These are phyloP conservation scores for Eupeodes corollae DNA, from an alignment of 1,140 invertebrate genomes.

Conservation along the genomic window DNA sequence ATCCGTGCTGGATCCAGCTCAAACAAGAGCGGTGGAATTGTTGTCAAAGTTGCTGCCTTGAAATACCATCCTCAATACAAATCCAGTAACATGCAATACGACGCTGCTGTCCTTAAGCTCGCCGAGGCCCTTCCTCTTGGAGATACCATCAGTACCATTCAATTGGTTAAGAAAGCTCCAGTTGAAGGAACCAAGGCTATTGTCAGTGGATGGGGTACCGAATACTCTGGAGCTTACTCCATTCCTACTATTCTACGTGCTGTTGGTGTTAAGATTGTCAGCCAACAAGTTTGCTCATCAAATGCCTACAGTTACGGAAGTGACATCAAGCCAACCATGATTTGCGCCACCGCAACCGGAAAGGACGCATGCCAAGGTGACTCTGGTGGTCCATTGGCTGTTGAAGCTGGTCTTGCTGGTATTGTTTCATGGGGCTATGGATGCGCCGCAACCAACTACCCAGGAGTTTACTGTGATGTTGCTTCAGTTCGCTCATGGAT, in stretches of 20 bases:
- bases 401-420: conserved; percentile 25
- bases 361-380: conserved; percentile 26
- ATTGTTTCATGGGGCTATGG: conserved; percentile 40
- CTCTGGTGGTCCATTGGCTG: conserved; percentile 22
- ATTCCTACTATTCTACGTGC: conserved; percentile 6
- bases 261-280: conserved; percentile 5
- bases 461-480: conserved; percentile 41
- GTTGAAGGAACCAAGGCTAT: background rate
- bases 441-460: conserved; percentile 38
- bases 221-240: background rate
- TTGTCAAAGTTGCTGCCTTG: background rate
- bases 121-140: background rate
- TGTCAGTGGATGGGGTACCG: conserved; percentile 9
- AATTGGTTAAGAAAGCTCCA: background rate
- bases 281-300: background rate
- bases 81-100: background rate
- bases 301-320: background rate
- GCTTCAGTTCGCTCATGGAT: background rate
- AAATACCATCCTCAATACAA: conserved; percentile 4
- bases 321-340: conserved; percentile 7
- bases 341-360: conserved; percentile 12
- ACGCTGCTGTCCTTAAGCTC: conserved; percentile 6
- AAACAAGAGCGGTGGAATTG: conserved; percentile 9
- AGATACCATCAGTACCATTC: background rate
- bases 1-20: conserved; percentile 17